A percentile compares a stretch with the other conserved stretches of the same genome.
These are phyloP conservation scores for Argya squamiceps DNA, from an alignment of 2,797 vertebrate species.

Conservation along the genomic window DNA sequence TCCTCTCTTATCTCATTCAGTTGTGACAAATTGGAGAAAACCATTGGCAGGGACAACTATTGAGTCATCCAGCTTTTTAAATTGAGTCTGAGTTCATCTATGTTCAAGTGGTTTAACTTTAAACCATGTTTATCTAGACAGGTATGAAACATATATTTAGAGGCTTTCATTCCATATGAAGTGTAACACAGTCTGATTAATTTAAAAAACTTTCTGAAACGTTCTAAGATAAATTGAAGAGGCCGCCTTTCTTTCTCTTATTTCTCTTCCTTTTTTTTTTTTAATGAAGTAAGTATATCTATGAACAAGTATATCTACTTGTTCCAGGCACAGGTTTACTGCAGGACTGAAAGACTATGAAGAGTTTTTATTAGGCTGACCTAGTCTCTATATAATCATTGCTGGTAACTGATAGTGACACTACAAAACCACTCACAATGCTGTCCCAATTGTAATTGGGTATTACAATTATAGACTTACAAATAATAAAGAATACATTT, in stretches of 20 bases:
- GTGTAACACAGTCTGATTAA: not conserved
- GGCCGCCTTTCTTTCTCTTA: accelerated
- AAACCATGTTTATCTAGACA: not conserved
- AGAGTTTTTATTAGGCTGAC: not conserved
- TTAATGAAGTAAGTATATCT: not conserved
- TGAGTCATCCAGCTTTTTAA: not conserved
- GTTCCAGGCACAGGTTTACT: not conserved
- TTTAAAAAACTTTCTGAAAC: not conserved
- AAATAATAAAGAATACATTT: not conserved
- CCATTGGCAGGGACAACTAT: not conserved
- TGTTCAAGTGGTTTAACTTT: not conserved
- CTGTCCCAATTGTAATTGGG: too few relatives aligned
- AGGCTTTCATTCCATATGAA: not conserved
- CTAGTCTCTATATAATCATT: not conserved
- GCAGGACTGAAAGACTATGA: not conserved
- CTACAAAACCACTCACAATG: not conserved
- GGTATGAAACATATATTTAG: not conserved
- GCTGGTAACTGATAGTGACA: not conserved
- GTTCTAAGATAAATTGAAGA: not conserved
- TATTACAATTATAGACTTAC: not conserved
- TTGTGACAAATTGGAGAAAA: slow-evolving; percentile 13
- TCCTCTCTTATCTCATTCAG: not conserved
- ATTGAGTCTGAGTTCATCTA: not conserved
- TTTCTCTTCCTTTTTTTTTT: too few relatives aligned
- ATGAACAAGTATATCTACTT: not conserved